Evolutionary conservation across 2,797 vertebrate species (phyloP), one percentile per base, ranked within the genome.

Genomic region (Pangasius mekongensis): DNA sequence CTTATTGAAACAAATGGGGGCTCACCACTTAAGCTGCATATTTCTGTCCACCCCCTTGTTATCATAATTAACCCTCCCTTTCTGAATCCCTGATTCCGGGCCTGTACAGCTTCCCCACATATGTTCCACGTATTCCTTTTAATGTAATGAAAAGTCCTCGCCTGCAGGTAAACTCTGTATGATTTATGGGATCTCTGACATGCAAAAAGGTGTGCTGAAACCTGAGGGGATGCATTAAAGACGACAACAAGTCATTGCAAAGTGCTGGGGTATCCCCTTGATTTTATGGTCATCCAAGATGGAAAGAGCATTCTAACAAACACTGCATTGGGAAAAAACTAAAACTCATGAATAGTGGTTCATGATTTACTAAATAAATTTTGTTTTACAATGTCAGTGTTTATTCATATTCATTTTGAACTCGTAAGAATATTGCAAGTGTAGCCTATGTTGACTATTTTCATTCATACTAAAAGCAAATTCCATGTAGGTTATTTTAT

Each of bases 1-100:
- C 92, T 95, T 95, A 96, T 95, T 95, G 94, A 96, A 96, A 96
- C 94, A 96, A 96, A 97, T 95, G 95, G 95, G 95, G 93, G 93
- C 89, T 85, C 92, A 87, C 89, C 91, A 92, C 92, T 93, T 88
- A 91, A 92, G 76, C 91, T 58, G 56, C 84, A 77, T 93, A 67
- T 92, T 92, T 94, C 92, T 92, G 91, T 92, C 91, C 83, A 54
- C 93, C 92, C 93, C 91, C 90, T 93, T 95, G 94, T 95, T 95
- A 95, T 95, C 94, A 93, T 95, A 95, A 96, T 96, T 94, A 95
- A 95, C 94, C 94, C 91, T 74, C 94, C 74, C 87, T 91, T 89
- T 92, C 92, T 88, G 91, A 93, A 95, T 93, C 92, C 90, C 89
- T 89, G 90, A 93, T 90, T 52, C 92, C 89, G 90, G 90, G 89